phyloP scores from a whole-genome alignment of 2,888 invertebrate genomes.

The Gastracanthus pulcherrimus region DNA sequence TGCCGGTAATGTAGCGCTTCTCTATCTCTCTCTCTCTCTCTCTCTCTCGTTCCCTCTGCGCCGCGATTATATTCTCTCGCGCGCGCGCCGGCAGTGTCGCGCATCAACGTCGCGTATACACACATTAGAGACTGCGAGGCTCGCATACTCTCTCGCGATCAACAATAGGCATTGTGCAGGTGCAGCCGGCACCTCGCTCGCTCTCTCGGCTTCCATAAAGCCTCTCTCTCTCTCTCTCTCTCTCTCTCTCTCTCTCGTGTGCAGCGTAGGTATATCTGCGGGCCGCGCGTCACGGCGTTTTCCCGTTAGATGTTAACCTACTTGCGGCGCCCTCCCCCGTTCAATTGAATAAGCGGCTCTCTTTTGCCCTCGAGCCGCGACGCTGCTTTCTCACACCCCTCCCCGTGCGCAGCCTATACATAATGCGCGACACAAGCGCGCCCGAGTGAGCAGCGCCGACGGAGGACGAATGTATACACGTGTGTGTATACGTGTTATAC shows the following conservation, averaged over 20 bases:
- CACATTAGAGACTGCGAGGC: no score
- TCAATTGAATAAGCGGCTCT: conserved; percentile 45
- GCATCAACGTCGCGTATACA: conserved; percentile 28
- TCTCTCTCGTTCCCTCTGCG: background rate
- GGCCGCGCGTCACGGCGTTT: conserved; percentile 62
- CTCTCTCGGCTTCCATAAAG: background rate
- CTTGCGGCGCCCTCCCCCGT: conserved; percentile 39
- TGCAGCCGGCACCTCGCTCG: conserved; percentile 59
- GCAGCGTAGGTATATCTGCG: background rate
- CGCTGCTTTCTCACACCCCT: background rate
- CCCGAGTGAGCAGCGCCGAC: no score
- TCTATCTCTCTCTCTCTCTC: no score
- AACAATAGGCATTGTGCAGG: conserved; percentile 70
- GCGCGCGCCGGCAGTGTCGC: background rate
- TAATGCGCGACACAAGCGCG: no score
- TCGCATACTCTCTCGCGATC: no score
- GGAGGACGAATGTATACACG: no score
- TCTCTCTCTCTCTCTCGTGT: background rate
- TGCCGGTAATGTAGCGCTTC: no score
- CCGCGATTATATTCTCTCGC: conserved; percentile 6
- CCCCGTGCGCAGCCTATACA: no score
- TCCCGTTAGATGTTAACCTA: conserved; percentile 65
- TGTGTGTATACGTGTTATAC: background rate
- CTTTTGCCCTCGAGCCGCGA: conserved; percentile 14
- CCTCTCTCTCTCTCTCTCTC: background rate